These are phyloP conservation scores for Lerema accius DNA, from an alignment of 1,140 invertebrate species.

Conservation along the genomic window DNA sequence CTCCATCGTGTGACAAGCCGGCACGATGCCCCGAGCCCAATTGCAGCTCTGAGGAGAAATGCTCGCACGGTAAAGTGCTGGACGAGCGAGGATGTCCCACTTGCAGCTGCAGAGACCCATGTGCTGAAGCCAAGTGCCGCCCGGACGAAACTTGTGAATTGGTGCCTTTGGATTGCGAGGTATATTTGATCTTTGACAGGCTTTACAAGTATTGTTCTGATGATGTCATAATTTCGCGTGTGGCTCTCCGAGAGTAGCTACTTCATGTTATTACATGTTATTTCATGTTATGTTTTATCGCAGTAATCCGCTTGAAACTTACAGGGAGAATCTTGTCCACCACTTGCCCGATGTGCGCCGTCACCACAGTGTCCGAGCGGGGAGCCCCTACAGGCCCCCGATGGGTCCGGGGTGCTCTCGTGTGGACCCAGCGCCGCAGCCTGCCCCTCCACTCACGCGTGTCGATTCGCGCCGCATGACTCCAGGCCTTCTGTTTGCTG, in stretches of 20 bases:
- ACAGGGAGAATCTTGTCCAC: conserved; percentile 87
- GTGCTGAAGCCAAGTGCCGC: conserved; percentile 88
- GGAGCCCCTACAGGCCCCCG: conserved; percentile 84
- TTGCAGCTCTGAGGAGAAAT: conserved; percentile 84
- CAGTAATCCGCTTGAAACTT: too few species aligned
- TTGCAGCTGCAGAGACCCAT: conserved; percentile 91
- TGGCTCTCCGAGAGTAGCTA: too few species aligned
- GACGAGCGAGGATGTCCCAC: conserved; percentile 88
- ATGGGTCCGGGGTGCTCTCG: conserved; percentile 83
- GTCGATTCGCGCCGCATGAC: conserved; percentile 90
- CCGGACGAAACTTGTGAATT: conserved; percentile 87
- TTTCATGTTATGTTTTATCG: too few species aligned
- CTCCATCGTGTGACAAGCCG: conserved; percentile 77
- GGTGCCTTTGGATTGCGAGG: conserved; percentile 71
- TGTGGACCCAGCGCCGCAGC: conserved; percentile 89
- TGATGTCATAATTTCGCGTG: too few species aligned
- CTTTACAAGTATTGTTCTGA: too few species aligned
- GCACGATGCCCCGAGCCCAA: conserved; percentile 84
- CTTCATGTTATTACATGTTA: too few species aligned
- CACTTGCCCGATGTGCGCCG: conserved; percentile 90
- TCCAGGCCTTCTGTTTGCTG: conserved; percentile 88
- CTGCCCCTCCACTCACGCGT: conserved; percentile 93
- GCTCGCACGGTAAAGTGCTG: conserved; percentile 87
- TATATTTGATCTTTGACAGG: conserved; percentile 40
- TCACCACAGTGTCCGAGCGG: conserved; percentile 89